Conservation (phyloP, 2,888 invertebrate species). For the Rhingia rostrata region DNA sequence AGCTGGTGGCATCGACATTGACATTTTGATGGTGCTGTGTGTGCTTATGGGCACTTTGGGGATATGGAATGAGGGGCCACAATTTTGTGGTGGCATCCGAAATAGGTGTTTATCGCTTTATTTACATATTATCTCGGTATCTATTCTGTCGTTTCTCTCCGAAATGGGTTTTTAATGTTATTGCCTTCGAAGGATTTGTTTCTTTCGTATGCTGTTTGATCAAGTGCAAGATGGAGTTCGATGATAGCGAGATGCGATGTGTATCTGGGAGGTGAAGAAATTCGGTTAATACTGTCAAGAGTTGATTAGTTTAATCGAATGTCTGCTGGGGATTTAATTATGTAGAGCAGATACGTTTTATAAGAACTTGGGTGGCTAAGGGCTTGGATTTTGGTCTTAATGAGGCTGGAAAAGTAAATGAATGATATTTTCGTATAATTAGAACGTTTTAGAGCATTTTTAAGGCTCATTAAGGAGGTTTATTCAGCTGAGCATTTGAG, state of each 20-base stretch:
- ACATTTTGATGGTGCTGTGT: slow-evolving; percentile 68
- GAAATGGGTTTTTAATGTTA: slow-evolving; percentile 70
- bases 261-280: slow-evolving; percentile 22
- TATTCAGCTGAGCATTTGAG: no score
- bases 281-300: background rate
- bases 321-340: background rate
- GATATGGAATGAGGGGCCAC: background rate
- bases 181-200: slow-evolving; percentile 54
- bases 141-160: slow-evolving; percentile 30
- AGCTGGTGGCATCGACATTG: slow-evolving; percentile 65
- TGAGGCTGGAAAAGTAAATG: no score
- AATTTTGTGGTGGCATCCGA: slow-evolving; percentile 41
- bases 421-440: no score
- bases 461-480: no score
- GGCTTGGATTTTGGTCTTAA: background rate
- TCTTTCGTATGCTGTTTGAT: slow-evolving; percentile 37
- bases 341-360: background rate
- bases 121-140: slow-evolving; percentile 51
- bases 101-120: slow-evolving; percentile 52
- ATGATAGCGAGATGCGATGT: slow-evolving; percentile 36
- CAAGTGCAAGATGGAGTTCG: slow-evolving; percentile 52
- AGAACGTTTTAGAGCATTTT: no score
- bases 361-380: background rate
- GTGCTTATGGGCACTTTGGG: slow-evolving; percentile 29
- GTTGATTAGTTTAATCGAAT: slow-evolving; percentile 18